Percentiles rank a stretch among this genome's conserved stretches.
These are phyloP conservation scores for Cyclophora albipunctata DNA, from an alignment of 2,888 invertebrate genomes.

Conservation along the genomic window DNA sequence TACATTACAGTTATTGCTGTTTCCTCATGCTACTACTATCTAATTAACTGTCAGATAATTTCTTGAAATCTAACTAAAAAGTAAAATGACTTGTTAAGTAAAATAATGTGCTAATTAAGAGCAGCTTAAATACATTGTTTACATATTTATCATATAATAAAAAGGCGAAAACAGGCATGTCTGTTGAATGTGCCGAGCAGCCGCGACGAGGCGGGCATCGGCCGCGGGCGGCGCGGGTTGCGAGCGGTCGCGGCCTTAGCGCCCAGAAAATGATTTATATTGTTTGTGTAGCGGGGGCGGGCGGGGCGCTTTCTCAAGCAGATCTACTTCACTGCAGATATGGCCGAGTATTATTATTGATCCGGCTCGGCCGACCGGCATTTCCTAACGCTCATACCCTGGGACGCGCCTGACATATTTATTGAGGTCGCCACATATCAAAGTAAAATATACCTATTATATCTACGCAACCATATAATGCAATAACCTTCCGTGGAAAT, in stretches of 20 bases:
- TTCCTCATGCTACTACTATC: no score
- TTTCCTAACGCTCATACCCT: conserved; percentile 70
- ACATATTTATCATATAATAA: no score
- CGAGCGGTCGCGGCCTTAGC: conserved; percentile 52
- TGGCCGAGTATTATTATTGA: conserved; percentile 76
- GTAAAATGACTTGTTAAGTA: no score
- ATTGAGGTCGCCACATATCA: conserved; percentile 56
- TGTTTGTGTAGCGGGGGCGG: conserved; percentile 59
- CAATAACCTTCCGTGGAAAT: conserved; percentile 52
- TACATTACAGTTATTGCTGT: no score
- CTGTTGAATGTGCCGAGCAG: no score
- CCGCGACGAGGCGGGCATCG: background rate
- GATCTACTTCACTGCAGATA: conserved; percentile 74
- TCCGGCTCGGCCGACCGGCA: conserved; percentile 63
- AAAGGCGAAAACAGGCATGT: no score
- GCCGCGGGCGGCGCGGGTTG: conserved; percentile 26
- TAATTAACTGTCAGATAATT: no score
- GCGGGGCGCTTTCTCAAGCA: conserved; percentile 63
- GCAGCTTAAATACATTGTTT: no score
- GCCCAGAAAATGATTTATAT: conserved; percentile 71
- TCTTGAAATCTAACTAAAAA: no score
- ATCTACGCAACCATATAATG: conserved; percentile 24
- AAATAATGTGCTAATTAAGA: no score
- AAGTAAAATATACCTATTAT: conserved; percentile 44
- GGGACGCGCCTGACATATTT: conserved; percentile 56